Evolutionary conservation across 2,888 invertebrate genomes (phyloP).

Genomic region (Ceriagrion tenellum): DNA sequence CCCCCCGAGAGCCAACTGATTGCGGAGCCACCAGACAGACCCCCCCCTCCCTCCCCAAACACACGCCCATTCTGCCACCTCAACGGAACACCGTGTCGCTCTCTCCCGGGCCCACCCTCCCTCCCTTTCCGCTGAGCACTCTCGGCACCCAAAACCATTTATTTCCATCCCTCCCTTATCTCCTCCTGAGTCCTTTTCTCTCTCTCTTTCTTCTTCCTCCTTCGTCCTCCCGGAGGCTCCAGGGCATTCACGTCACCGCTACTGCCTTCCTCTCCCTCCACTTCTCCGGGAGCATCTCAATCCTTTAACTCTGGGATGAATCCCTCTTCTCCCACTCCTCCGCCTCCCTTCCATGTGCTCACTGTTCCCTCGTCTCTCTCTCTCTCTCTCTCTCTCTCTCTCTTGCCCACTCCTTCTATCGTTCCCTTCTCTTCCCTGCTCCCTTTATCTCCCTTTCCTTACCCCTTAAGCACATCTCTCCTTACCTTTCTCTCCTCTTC

Average conservation of each 20-base stretch:
- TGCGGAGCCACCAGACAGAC: conserved; percentile 13
- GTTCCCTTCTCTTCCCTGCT: not conserved
- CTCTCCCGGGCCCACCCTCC: not conserved
- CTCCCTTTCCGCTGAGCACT: not conserved
- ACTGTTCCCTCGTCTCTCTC: not conserved
- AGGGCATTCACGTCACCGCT: conserved; percentile 23
- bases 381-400: not conserved
- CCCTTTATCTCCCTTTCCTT: not conserved
- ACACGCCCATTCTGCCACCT: not conserved
- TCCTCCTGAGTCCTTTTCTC: not conserved
- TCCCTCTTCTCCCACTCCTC: not conserved
- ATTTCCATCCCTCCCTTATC: not conserved
- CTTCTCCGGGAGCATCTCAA: not conserved
- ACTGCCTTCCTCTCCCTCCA: not conserved
- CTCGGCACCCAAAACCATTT: conserved; percentile 23
- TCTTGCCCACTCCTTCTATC: not conserved
- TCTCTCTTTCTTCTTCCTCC: not conserved
- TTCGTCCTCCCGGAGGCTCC: not conserved
- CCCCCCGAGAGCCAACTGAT: not conserved
- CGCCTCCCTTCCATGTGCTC: not conserved
- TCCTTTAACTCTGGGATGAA: not conserved
- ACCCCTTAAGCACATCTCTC: not conserved
- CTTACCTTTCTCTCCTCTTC: not conserved
- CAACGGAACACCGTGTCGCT: not conserved
- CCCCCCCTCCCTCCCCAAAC: no score